phyloP scores from a whole-genome alignment of 2,797 vertebrate genomes.

The Orestias chungarensis region DNA sequence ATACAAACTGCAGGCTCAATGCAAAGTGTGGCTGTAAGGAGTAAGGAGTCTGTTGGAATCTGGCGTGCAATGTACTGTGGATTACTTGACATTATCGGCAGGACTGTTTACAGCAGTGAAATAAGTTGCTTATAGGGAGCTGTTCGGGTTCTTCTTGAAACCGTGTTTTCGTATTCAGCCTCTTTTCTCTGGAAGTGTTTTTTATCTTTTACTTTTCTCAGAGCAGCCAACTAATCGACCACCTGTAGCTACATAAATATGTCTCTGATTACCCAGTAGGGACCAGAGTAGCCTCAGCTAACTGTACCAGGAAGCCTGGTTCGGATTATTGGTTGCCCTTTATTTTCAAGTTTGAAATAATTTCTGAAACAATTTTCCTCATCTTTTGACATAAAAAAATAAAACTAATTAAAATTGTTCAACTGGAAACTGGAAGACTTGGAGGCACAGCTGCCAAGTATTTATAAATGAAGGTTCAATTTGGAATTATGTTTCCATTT shows the following conservation, averaged over 20 bases:
- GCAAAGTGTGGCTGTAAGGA: conserved; percentile 42
- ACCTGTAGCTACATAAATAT: conserved; percentile 64
- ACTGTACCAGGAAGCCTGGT: conserved; percentile 49
- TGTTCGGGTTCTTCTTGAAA: conserved; percentile 49
- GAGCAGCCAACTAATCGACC: conserved; percentile 47
- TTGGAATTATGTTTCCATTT: conserved; percentile 8
- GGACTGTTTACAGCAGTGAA: conserved; percentile 65
- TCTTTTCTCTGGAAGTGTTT: conserved; percentile 15
- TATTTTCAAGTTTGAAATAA: conserved; percentile 20
- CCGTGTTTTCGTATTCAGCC: conserved; percentile 4
- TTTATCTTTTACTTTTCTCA: conserved; percentile 44
- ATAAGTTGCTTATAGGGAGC: conserved; percentile 60
- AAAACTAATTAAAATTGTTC: conserved; percentile 13
- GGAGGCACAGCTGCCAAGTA: conserved; percentile 31
- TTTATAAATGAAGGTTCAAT: conserved; percentile 35
- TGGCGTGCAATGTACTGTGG: conserved; percentile 64
- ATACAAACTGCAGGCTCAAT: conserved; percentile 43
- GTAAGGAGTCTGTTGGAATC: conserved; percentile 58
- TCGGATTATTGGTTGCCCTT: conserved; percentile 53
- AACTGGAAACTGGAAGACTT: conserved; percentile 19
- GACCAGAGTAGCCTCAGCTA: conserved; percentile 42
- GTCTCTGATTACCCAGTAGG: conserved; percentile 63
- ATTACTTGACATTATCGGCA: conserved; percentile 76
- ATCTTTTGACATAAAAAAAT: conserved; percentile 17
- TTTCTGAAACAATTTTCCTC: conserved; percentile 31